A percentile compares a stretch with the other conserved stretches of the same genome.
phyloP scores from a whole-genome alignment of 2,888 invertebrate genomes.

The Balanococcus diminutus region DNA sequence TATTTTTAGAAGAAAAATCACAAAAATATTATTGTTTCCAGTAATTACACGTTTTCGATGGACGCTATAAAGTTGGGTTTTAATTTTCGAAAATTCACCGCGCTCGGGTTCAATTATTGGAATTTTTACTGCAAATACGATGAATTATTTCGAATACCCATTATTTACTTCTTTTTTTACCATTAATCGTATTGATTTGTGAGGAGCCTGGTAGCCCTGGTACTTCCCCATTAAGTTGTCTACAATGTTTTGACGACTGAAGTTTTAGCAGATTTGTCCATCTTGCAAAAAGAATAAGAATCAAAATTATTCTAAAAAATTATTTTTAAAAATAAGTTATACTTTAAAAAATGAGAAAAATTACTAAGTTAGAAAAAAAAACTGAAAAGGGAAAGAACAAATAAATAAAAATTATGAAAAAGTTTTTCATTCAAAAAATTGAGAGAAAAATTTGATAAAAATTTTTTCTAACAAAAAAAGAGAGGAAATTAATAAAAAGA shows the following conservation, averaged over 20 bases:
- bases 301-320: too few relatives aligned
- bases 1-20: neutral
- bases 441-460: too few relatives aligned
- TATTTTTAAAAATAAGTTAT: too few relatives aligned
- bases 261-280: too few relatives aligned
- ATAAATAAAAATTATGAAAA: too few relatives aligned
- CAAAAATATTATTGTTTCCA: neutral
- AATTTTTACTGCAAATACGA: neutral
- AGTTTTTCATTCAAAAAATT: too few relatives aligned
- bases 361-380: too few relatives aligned
- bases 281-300: too few relatives aligned
- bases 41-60: neutral
- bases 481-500: too few relatives aligned
- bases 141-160: neutral
- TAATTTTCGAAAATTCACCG: neutral
- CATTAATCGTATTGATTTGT: neutral
- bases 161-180: neutral
- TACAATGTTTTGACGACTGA: neutral
- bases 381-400: too few relatives aligned
- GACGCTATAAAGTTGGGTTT: neutral
- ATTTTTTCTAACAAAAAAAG: too few relatives aligned
- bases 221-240: neutral
- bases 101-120: neutral
- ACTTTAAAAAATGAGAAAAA: too few relatives aligned
- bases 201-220: neutral